phyloP scores from a whole-genome alignment of 2,888 invertebrate genomes.

The Agonopterix heracliana region DNA sequence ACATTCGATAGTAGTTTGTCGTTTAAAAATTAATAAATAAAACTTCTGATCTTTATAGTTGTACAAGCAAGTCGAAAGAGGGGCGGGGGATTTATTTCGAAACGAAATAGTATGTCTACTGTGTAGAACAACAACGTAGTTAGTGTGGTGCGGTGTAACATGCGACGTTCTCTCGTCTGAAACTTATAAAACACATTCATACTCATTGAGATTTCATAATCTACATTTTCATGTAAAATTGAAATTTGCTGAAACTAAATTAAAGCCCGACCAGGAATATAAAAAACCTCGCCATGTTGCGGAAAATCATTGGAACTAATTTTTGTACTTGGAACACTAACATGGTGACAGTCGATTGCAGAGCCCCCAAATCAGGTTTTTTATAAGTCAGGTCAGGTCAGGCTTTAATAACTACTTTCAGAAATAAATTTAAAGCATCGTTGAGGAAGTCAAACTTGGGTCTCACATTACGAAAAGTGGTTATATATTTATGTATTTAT shows the following conservation, averaged over 20 bases:
- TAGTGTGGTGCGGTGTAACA: slow-evolving; percentile 51
- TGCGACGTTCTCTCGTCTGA: slow-evolving; percentile 5
- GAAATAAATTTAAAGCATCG: too few species aligned
- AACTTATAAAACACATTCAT: not conserved
- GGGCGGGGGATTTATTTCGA: slow-evolving; percentile 69
- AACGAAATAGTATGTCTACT: slow-evolving; percentile 74
- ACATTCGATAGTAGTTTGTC: not conserved
- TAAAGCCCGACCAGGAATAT: too few species aligned
- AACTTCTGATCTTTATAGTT: slow-evolving; percentile 14
- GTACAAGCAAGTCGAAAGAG: slow-evolving; percentile 35
- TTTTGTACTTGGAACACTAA: too few species aligned
- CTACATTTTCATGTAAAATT: not conserved
- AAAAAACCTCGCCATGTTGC: too few species aligned
- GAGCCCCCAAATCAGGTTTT: too few species aligned
- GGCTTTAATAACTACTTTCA: too few species aligned
- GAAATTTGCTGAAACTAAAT: too few species aligned
- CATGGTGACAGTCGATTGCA: too few species aligned
- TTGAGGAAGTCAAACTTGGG: too few species aligned
- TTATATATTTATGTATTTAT: slow-evolving; percentile 13
- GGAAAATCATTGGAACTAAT: too few species aligned
- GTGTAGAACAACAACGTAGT: slow-evolving; percentile 70
- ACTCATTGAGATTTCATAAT: not conserved
- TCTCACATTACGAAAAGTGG: slow-evolving; percentile 15
- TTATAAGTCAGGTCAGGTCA: too few species aligned
- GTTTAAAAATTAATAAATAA: not conserved